Evolutionary conservation across 2,797 vertebrate species (phyloP), one percentile per base, ranked within the genome.

Genomic region (Mus minutoides): DNA sequence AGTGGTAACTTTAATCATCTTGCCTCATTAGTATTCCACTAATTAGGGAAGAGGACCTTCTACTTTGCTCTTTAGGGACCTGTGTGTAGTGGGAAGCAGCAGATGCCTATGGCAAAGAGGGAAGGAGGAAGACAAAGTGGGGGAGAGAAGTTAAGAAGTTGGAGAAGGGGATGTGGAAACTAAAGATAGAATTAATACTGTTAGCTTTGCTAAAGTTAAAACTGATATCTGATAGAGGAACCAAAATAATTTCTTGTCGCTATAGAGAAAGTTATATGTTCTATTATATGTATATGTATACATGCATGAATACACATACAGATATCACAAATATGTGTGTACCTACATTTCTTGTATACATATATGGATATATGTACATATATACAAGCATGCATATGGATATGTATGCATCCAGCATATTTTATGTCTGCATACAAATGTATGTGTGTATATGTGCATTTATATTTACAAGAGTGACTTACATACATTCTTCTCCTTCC

Each of bases 201-300:
- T 79, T 64, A 56, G 26, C 40, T 94, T 90, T 94, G n/a, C 71
- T 62, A 21, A 71, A 71, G 37, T 56, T 54, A 46, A 94, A 80
- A 85, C 40, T 54, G 58, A 73, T 75, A 37, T 92, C 95, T 76
- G 5, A 13, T 79, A 87, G 73, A 88, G 92, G 16, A 88, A 84
- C 2, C 40, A 75, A 93, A 93, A 89, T 19, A 84, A 43, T 67
- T 79, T 24, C n/a, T 62, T 86, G 16, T 86, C 91, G 94, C 94
- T 69, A 4, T 52, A 4, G 13, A 56, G 46, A 90, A 86, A 31
- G 49, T 92, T 54, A 88, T 16, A 60, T 8, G 52, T 64, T 6
- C 40, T 16, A 69, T 5, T 40, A 80, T 0, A 10, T 29, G 10
- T 5, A 52, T 17, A 49, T 40, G 26, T n/a, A 14, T 24, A 8